Base-by-base conservation (phyloP, 2,888 invertebrate genomes). In the Oithona nana region DNA sequence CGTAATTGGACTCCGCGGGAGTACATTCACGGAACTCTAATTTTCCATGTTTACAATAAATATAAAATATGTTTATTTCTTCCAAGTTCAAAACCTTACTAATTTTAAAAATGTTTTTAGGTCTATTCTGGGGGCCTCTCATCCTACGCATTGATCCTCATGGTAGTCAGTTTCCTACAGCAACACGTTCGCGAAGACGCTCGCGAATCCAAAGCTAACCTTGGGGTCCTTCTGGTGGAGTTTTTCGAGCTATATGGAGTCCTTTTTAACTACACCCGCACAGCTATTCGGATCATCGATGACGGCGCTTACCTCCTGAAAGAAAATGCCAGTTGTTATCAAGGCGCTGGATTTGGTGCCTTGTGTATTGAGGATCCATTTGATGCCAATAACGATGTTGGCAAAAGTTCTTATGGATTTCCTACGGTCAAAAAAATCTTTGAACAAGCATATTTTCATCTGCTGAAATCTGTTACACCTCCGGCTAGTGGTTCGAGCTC, bases 121-220 rank as follows among this genome's bases (percentile, higher is more conserved):
- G 97, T 98, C 71, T 99, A 95, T 78, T 95, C 94, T 66, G 95
- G 98, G 67, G 98, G 98, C 73, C 94, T 99, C 75, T 93, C 94
- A 68, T 97, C 95, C 65, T 98, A 99, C 78, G 92, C 94, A 72
- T 82, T 98, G 69, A 95, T 97, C 74, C 83, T 98, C 68, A 90
- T 99, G 87, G 89, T 92, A 73, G 90, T 97, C 75, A 93, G 92
- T 78, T 98, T 97, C 77, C 80, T 98, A 67, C 83, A 90, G 79
- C 77, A 90, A 71, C 93, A 94, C 77, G 89, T 88, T 64, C 79
- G 90, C 66, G 85, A 88, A 72, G 79, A 83, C 60, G 79, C 74
- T 64, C 71, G 73, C 67, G 71, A 72, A 57, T 73, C 74, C 66
- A 56, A 70, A 29, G 78, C 80, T 69, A 97, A 97, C 78, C 79